Base-by-base conservation (phyloP, 2,888 invertebrate genomes). In the Phortica okadai region DNA sequence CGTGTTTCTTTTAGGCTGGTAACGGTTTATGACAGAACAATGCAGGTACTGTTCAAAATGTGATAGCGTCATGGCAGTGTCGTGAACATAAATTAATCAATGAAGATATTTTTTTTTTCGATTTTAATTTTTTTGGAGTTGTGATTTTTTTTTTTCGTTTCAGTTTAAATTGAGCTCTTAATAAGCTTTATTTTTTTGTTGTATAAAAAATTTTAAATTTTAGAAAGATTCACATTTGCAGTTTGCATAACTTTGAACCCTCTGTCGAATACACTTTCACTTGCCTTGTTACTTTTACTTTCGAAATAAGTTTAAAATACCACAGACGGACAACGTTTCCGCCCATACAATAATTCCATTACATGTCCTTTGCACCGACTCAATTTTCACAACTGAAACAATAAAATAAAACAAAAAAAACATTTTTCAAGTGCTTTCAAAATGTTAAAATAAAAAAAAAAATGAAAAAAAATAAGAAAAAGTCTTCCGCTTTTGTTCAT, bases 211-310 rank as follows among this genome's bases (percentile, higher is more conserved):
- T 33, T 33, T 33, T 3, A 33, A 33, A 33, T 33, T 33, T 33
- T 33, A 33, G 33, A 33, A 80, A 80, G 80, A 73, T 79, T 86
- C 86, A 81, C 86, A 87, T 85, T 85, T 87, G 84, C 85, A 87
- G 86, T 85, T 85, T 74, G 64, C 69, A 50, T 50, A 50, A 50
- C 14, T 50, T 50, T 8, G 14, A 50, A 2, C 6, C 3, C 1
- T 2, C n/a, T 2, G 8, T 50, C 10, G 14, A n/a, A n/a, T 16
- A 16, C 58, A 58, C 16, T 58, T 58, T n/a, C n/a, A 58, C 58
- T 58, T 21, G 58, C 1, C 16, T 58, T 58, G 16, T 14, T 6
- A 58, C 58, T 58, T 58, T 58, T 58, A 58, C 58, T 58, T 58
- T 58, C 16, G n/a, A 58, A 58, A 21, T 54, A n/a, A 54, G 10